phyloP scores from a whole-genome alignment of 2,113 vertebrate genomes.

The Acinonyx jubatus region DNA sequence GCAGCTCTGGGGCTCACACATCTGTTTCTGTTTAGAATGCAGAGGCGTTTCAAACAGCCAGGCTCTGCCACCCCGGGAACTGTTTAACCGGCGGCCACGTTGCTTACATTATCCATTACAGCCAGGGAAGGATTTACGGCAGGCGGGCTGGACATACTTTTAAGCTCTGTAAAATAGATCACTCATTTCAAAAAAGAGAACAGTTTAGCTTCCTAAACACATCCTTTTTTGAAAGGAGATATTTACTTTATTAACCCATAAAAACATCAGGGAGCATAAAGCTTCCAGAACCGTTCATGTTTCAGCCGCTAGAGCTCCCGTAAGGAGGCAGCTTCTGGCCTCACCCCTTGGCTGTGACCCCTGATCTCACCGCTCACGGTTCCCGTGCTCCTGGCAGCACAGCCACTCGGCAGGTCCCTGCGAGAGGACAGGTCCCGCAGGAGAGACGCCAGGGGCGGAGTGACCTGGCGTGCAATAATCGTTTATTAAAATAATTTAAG shows the following conservation, averaged over 20 bases:
- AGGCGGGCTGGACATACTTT: conserved; percentile 77
- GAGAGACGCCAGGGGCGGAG: background rate
- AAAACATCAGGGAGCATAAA: conserved; percentile 43
- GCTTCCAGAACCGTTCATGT: background rate
- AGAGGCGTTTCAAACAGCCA: conserved; percentile 82
- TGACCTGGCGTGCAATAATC: background rate
- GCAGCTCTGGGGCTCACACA: conserved; percentile 81
- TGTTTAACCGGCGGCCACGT: conserved; percentile 80
- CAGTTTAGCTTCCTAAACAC: conserved; percentile 73
- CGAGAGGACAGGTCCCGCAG: background rate
- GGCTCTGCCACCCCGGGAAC: conserved; percentile 83
- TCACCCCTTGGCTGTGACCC: background rate
- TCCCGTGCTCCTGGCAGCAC: background rate
- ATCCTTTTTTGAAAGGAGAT: conserved; percentile 59
- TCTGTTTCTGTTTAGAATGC: conserved; percentile 88
- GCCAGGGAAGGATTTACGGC: conserved; percentile 79
- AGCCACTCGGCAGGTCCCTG: background rate
- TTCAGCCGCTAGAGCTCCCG: background rate
- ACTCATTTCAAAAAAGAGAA: conserved; percentile 63
- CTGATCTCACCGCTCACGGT: background rate
- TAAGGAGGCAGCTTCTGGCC: background rate
- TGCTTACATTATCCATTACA: conserved; percentile 82
- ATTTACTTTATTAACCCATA: conserved; percentile 67
- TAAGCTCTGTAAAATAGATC: conserved; percentile 82
- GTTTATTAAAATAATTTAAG: fast-evolving